Evolutionary conservation across 2,888 invertebrate genomes (phyloP).

Genomic region (Drosophila infuscata): DNA sequence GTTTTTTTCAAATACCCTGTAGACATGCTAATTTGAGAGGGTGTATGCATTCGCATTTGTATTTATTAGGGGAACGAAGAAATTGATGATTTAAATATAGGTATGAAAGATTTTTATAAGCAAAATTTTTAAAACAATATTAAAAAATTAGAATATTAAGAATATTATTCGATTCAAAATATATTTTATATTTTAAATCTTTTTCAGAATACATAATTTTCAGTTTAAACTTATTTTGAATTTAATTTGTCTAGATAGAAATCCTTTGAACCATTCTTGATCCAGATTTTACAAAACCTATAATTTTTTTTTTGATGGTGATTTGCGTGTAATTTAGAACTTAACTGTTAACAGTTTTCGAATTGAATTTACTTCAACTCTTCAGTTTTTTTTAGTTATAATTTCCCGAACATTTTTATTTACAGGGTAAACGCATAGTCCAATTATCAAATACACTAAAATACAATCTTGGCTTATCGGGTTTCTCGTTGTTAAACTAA

Average conservation of each 20-base stretch:
- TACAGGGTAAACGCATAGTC: slow-evolving; percentile 22
- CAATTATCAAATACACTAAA: background rate
- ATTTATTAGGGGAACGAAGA: background rate
- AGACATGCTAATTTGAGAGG: background rate
- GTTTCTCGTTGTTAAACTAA: slow-evolving; percentile 28
- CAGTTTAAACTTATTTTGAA: background rate
- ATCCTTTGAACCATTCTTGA: background rate
- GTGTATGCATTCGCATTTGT: background rate
- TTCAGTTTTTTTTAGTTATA: background rate
- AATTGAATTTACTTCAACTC: background rate
- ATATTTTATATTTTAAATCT: background rate
- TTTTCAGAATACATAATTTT: background rate
- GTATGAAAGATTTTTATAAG: background rate
- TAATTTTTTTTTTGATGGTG: background rate
- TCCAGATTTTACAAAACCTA: background rate
- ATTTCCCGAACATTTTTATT: background rate
- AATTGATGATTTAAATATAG: background rate
- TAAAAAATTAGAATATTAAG: background rate
- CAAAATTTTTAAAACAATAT: background rate
- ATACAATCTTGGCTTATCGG: slow-evolving; percentile 9
- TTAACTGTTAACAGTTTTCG: background rate
- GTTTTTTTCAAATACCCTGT: slow-evolving; percentile 40
- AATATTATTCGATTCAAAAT: background rate
- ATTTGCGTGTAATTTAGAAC: background rate
- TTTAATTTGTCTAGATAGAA: background rate